phyloP scores from a whole-genome alignment of 2,113 vertebrate genomes.

The Tor tambroides region DNA sequence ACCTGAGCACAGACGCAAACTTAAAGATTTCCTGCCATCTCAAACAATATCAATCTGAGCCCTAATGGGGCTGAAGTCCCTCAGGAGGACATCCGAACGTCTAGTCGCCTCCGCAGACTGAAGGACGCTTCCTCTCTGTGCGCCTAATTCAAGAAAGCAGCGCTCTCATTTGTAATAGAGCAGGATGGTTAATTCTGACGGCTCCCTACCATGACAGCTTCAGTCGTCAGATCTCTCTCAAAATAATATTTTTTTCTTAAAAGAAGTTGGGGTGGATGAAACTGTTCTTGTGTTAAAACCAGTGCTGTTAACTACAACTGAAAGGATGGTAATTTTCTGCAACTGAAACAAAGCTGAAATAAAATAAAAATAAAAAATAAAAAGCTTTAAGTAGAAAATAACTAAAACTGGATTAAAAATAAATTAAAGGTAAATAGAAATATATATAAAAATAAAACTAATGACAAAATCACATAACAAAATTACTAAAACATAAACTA shows the following conservation, averaged over 20 bases:
- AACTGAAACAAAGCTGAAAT: not conserved
- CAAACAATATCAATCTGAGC: conserved; percentile 57
- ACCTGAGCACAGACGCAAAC: conserved; percentile 50
- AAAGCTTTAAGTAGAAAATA: not conserved
- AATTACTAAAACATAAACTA: not conserved
- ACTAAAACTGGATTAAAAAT: no score
- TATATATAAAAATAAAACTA: no score
- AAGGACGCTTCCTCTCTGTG: conserved; percentile 46
- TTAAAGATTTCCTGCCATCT: conserved; percentile 57
- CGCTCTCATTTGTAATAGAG: conserved; percentile 49
- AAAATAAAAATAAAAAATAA: no score
- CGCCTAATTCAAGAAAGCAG: conserved; percentile 48
- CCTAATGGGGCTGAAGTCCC: conserved; percentile 53
- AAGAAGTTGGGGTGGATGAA: not conserved
- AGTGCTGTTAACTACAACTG: not conserved
- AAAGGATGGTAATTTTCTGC: not conserved
- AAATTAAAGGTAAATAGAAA: no score
- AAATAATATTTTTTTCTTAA: conserved; percentile 4
- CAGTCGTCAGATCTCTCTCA: conserved; percentile 19
- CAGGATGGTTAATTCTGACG: conserved; percentile 35
- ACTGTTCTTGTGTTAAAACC: not conserved
- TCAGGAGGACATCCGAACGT: conserved; percentile 33
- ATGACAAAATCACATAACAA: not conserved
- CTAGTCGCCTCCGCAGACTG: conserved; percentile 46
- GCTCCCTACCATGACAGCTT: conserved; percentile 39